phyloP scores from a whole-genome alignment of 2,797 vertebrate species.

The Synaphobranchus kaupii region DNA sequence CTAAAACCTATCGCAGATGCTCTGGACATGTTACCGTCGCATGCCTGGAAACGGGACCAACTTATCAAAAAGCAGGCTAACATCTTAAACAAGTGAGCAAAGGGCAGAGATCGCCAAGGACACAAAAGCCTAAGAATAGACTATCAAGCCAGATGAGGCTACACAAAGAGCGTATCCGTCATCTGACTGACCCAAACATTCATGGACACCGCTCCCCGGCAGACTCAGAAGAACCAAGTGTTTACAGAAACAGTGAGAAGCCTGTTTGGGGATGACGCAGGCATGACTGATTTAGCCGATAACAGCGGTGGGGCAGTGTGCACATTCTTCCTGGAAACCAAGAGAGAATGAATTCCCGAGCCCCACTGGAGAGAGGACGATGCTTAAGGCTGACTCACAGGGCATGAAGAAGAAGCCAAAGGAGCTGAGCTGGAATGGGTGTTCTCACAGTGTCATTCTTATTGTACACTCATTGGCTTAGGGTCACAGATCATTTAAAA shows the following conservation, averaged over 20 bases:
- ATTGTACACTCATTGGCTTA: neutral
- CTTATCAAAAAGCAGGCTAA: neutral
- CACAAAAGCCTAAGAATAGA: conserved; percentile 5
- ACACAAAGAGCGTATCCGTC: neutral
- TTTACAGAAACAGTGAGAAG: neutral
- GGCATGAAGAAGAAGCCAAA: neutral
- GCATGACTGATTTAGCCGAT: neutral
- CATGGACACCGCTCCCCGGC: neutral
- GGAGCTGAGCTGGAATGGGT: neutral
- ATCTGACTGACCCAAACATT: neutral
- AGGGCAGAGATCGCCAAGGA: neutral
- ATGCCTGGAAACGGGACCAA: neutral
- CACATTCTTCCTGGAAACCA: neutral
- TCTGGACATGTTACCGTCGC: neutral
- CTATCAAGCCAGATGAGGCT: neutral
- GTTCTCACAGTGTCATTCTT: neutral
- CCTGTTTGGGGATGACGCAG: neutral
- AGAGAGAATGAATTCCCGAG: neutral
- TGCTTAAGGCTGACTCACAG: neutral
- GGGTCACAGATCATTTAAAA: neutral
- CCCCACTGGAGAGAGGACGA: neutral
- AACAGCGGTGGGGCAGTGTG: neutral
- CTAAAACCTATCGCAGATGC: neutral
- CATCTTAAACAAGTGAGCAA: neutral
- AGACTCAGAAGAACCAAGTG: neutral